A percentile compares a stretch with the other conserved stretches of the same genome.
Conservation (phyloP, 2,888 invertebrate species). For the Andrena minutula region DNA sequence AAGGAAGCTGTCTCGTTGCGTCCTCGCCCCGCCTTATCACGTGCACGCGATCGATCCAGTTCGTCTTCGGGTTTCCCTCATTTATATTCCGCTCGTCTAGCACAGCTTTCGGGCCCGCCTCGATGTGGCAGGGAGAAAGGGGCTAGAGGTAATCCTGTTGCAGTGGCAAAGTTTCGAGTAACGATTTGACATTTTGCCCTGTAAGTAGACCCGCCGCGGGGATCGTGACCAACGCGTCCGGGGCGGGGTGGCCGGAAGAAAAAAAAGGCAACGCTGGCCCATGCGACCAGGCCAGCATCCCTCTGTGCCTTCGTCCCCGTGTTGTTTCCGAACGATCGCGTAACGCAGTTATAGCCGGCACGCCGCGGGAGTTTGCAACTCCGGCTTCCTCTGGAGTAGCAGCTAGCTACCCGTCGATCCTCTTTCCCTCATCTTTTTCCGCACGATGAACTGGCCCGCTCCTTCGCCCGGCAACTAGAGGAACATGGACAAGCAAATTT, state of each 20-base stretch:
- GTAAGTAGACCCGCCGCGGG: slow-evolving; percentile 38
- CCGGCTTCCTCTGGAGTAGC: neutral
- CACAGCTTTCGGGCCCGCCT: slow-evolving; percentile 65
- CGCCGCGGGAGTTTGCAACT: slow-evolving; percentile 12
- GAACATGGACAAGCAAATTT: neutral
- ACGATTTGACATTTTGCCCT: slow-evolving; percentile 70
- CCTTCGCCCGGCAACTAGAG: neutral
- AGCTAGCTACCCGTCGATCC: neutral
- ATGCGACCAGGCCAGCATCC: neutral
- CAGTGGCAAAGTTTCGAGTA: slow-evolving; percentile 68
- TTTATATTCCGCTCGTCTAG: slow-evolving; percentile 72
- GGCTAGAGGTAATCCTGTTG: slow-evolving; percentile 64
- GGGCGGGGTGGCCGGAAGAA: neutral
- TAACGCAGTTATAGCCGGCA: slow-evolving; percentile 51
- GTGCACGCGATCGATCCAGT: slow-evolving; percentile 69
- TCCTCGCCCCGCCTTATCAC: slow-evolving; percentile 68
- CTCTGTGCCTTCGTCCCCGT: slow-evolving; percentile 37
- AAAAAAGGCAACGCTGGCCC: neutral
- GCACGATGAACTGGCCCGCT: neutral
- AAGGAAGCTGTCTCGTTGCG: slow-evolving; percentile 64
- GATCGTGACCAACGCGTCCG: slow-evolving; percentile 15
- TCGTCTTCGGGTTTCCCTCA: slow-evolving; percentile 70
- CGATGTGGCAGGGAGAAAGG: neutral
- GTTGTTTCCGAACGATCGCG: slow-evolving; percentile 56
- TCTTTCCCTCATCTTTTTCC: slow-evolving; percentile 23